Conservation (phyloP, 2,797 vertebrate species). For the Enteromius afrohamiltoni region DNA sequence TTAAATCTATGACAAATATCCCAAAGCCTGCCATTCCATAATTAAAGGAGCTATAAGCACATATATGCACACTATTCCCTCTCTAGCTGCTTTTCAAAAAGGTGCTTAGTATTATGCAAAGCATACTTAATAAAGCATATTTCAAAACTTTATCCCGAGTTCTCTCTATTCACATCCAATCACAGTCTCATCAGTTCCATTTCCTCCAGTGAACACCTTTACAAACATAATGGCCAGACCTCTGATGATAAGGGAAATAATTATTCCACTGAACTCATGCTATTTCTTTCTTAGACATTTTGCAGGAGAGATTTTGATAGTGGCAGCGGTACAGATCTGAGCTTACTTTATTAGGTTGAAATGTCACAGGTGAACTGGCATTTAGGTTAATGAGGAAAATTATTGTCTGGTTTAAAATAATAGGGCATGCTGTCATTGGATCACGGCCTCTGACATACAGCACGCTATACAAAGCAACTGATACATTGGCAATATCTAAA, state of each 20-base stretch:
- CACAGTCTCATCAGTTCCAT: slow-evolving; percentile 34
- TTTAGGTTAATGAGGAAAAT: slow-evolving; percentile 71
- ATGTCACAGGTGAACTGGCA: slow-evolving; percentile 66
- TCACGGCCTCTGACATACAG: slow-evolving; percentile 62
- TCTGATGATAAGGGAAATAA: slow-evolving; percentile 44
- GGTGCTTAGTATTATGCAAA: slow-evolving; percentile 31
- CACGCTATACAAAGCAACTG: slow-evolving; percentile 48
- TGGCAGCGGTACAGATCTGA: slow-evolving; percentile 50
- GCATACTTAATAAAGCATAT: slow-evolving; percentile 18
- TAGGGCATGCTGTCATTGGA: slow-evolving; percentile 54
- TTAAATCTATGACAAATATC: not conserved
- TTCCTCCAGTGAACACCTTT: slow-evolving; percentile 5
- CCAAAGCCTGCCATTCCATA: not conserved
- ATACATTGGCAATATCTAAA: slow-evolving; percentile 60
- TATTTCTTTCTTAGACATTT: slow-evolving; percentile 49
- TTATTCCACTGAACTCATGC: slow-evolving; percentile 50
- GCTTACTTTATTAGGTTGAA: slow-evolving; percentile 69
- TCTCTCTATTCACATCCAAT: slow-evolving; percentile 43
- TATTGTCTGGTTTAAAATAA: slow-evolving; percentile 66
- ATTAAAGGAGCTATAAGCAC: not conserved
- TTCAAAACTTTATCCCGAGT: slow-evolving; percentile 29
- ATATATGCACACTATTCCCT: not conserved
- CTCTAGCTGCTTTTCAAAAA: slow-evolving; percentile 22
- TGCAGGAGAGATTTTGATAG: slow-evolving; percentile 46
- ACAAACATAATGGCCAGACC: slow-evolving; percentile 38